phyloP scores from a whole-genome alignment of 2,888 invertebrate genomes.

The Eueremaeus valkanovi region DNA sequence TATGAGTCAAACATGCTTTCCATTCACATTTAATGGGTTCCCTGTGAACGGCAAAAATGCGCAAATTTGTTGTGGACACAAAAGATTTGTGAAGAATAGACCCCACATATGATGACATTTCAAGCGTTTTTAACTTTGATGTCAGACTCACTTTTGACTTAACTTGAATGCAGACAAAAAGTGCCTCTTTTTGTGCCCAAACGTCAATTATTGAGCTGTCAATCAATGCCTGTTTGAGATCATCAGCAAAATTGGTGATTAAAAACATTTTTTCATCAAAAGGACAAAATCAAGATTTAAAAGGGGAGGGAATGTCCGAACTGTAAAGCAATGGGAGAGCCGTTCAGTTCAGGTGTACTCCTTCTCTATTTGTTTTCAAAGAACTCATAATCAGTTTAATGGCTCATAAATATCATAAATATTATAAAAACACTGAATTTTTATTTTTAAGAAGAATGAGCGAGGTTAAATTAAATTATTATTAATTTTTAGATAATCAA shows the following conservation, averaged over 20 bases:
- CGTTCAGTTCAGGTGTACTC: constrained; percentile 23
- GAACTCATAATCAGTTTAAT: too few relatives aligned
- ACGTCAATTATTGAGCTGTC: background rate
- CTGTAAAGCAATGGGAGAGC: constrained; percentile 2
- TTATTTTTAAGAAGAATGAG: too few relatives aligned
- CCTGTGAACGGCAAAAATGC: background rate
- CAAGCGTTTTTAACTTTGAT: background rate
- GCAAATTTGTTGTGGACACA: constrained; percentile 16
- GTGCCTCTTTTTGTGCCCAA: background rate
- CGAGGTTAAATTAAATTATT: too few relatives aligned
- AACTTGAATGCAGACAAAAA: background rate
- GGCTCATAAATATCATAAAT: too few relatives aligned
- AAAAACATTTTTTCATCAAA: background rate
- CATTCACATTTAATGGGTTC: constrained; percentile 4
- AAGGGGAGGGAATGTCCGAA: constrained; percentile 10
- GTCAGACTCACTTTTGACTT: background rate
- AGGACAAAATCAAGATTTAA: background rate
- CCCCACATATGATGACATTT: constrained; percentile 12
- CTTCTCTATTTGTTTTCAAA: constrained; percentile 9
- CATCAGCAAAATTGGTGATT: background rate
- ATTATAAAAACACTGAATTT: too few relatives aligned
- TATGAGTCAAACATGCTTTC: background rate
- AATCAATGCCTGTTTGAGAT: background rate
- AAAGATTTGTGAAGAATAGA: constrained; percentile 26
- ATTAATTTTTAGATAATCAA: too few relatives aligned